phyloP scores from a whole-genome alignment of 2,113 vertebrate species.

The Procavia capensis region DNA sequence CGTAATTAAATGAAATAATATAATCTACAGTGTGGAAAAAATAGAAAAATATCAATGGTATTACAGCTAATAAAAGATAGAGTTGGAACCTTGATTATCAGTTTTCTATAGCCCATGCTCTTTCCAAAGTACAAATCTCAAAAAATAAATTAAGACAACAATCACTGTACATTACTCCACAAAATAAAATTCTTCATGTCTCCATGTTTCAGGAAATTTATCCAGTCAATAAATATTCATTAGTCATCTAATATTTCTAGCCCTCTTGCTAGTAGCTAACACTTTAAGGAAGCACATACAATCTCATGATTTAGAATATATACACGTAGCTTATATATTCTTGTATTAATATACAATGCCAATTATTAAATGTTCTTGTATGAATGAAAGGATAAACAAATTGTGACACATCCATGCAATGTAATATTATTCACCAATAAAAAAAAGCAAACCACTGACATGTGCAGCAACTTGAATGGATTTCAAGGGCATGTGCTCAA shows the following conservation, averaged over 20 bases:
- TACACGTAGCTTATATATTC: background rate
- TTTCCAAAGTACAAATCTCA: background rate
- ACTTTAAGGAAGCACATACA: background rate
- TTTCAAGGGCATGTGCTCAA: background rate
- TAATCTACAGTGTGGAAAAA: background rate
- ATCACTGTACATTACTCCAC: background rate
- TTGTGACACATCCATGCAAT: background rate
- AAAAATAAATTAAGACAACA: background rate
- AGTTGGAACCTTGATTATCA: background rate
- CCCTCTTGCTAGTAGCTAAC: background rate
- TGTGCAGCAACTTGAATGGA: background rate
- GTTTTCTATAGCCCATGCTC: background rate
- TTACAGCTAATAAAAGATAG: background rate
- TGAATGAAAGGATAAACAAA: background rate
- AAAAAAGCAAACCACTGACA: background rate
- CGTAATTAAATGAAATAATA: constrained; percentile 10
- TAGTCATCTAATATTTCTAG: background rate
- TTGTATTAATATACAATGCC: background rate
- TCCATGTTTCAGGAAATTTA: background rate
- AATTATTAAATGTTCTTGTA: background rate
- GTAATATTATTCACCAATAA: background rate
- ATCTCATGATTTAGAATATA: background rate
- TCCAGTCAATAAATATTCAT: background rate
- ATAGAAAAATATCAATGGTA: background rate
- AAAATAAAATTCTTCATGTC: background rate